phyloP scores from a whole-genome alignment of 2,888 invertebrate species.

The Ligdia adustata region DNA sequence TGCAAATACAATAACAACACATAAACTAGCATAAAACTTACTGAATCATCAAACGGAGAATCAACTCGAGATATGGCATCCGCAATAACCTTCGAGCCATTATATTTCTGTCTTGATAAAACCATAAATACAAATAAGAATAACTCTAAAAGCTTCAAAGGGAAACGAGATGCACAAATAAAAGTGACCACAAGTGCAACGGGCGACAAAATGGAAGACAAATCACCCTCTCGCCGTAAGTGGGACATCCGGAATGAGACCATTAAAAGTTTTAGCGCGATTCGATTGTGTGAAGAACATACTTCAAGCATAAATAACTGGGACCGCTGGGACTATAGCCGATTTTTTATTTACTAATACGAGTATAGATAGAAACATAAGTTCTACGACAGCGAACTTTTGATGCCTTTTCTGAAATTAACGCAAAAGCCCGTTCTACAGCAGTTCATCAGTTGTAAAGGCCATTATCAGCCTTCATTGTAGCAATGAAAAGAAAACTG shows the following conservation, averaged over 20 bases:
- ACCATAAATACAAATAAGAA: constrained; percentile 13
- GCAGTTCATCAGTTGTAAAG: no score
- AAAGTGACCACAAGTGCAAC: constrained; percentile 26
- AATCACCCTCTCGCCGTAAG: constrained; percentile 36
- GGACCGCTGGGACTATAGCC: neutral
- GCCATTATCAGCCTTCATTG: no score
- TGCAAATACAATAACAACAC: neutral
- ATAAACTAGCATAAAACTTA: neutral
- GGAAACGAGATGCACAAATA: constrained; percentile 23
- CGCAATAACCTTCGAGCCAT: constrained; percentile 14
- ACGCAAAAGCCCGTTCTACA: no score
- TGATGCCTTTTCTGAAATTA: no score
- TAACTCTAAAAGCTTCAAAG: constrained; percentile 25
- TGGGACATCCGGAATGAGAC: constrained; percentile 43
- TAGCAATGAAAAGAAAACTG: no score
- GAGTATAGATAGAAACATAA: no score
- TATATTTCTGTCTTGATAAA: constrained; percentile 17
- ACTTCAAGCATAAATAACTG: constrained; percentile 10
- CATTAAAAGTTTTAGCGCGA: constrained; percentile 51
- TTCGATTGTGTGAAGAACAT: constrained; percentile 32
- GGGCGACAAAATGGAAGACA: constrained; percentile 32
- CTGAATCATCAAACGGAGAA: constrained; percentile 8
- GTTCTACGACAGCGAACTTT: no score
- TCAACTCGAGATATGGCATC: constrained; percentile 19
- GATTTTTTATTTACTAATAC: no score